phyloP scores from a whole-genome alignment of 2,797 vertebrate genomes.

The Spinus pinus region DNA sequence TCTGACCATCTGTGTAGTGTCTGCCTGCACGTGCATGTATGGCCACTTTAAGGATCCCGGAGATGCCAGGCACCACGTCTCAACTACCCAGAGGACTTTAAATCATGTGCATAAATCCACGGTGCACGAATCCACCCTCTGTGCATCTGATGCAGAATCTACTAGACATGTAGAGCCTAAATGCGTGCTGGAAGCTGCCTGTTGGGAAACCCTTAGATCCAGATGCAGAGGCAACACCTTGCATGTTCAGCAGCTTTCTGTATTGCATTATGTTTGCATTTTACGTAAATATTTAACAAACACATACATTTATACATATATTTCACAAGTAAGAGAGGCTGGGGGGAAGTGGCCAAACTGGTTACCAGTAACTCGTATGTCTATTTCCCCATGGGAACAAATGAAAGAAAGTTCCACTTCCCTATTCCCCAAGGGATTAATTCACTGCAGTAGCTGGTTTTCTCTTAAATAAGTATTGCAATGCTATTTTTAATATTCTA shows the following conservation, averaged over 20 bases:
- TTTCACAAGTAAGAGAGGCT: not conserved
- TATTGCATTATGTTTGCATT: not conserved
- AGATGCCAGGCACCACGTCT: not conserved
- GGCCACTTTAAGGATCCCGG: not conserved
- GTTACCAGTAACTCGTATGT: not conserved
- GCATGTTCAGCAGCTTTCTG: not conserved
- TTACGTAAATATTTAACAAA: not conserved
- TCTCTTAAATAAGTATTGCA: not conserved
- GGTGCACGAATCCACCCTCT: not conserved
- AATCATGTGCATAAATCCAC: not conserved
- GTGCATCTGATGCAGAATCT: not conserved
- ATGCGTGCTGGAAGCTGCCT: not conserved
- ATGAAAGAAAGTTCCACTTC: constrained; percentile 14
- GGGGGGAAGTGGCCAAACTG: not conserved
- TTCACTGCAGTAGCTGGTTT: not conserved
- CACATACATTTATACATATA: fast-evolving
- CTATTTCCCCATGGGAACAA: not conserved
- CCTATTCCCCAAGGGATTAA: not conserved
- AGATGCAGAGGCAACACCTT: not conserved
- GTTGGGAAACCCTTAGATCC: not conserved
- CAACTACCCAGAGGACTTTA: not conserved
- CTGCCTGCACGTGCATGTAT: not conserved
- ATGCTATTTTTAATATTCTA: not conserved
- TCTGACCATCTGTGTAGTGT: constrained; percentile 14
- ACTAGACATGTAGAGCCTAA: not conserved